phyloP scores from a whole-genome alignment of 2,797 vertebrate genomes.

The Gymnoscopelus microlampas region DNA sequence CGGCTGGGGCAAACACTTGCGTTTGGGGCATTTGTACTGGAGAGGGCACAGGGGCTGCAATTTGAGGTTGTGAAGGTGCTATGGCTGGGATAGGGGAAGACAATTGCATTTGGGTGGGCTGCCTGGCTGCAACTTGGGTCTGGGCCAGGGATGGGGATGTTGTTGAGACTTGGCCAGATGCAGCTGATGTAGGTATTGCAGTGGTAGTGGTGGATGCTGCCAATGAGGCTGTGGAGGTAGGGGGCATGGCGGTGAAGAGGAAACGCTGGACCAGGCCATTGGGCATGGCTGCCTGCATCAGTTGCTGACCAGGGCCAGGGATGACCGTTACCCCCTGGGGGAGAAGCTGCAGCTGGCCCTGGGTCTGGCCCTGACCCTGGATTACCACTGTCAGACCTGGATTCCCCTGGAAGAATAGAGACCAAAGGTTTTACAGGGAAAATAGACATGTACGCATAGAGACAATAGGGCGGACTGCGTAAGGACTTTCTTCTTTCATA shows the following conservation, averaged over 20 bases:
- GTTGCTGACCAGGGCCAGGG: conserved; percentile 94
- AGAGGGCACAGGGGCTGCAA: conserved; percentile 8
- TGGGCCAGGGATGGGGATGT: conserved; percentile 64
- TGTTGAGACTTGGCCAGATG: conserved; percentile 58
- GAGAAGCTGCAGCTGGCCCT: conserved; percentile 95
- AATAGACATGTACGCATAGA: no score
- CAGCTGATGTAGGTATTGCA: conserved; percentile 21
- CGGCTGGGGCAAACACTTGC: conserved; percentile 10
- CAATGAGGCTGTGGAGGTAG: conserved; percentile 55
- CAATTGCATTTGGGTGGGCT: conserved; percentile 25
- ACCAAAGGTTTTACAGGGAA: conserved; percentile 4
- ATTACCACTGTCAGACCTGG: conserved; percentile 98
- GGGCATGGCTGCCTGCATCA: conserved; percentile 99
- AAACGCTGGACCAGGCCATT: conserved; percentile 97
- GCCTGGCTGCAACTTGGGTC: conserved; percentile 52
- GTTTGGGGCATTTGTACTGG: conserved; percentile 5
- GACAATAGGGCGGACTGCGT: no score
- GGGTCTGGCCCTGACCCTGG: conserved; percentile 97
- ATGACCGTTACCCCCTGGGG: conserved; percentile 95
- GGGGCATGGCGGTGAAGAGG: conserved; percentile 91
- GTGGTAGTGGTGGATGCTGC: conserved; percentile 26
- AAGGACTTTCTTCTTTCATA: no score
- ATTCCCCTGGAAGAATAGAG: conserved; percentile 82
- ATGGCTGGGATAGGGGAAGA: conserved; percentile 11
- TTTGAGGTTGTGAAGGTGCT: conserved; percentile 24